phyloP scores from a whole-genome alignment of 1,140 invertebrate species.

The Fopius arisanus region DNA sequence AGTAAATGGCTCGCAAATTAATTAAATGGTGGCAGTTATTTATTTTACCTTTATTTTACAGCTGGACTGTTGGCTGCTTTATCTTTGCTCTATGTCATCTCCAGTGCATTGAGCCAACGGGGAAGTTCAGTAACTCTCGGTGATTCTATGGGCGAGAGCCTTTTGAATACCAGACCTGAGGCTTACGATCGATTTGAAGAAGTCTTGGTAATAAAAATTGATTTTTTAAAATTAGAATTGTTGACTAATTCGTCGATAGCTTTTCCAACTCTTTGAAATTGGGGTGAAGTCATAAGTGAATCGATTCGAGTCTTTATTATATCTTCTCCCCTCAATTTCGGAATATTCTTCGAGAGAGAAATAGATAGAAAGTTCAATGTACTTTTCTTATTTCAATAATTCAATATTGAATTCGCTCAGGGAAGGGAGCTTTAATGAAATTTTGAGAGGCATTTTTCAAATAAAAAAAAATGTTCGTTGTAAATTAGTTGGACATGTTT shows the following conservation, averaged over 20 bases:
- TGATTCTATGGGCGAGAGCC: conserved; percentile 51
- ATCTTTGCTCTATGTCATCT: conserved; percentile 50
- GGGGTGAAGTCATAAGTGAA: too few relatives aligned
- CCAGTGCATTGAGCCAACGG: conserved; percentile 42
- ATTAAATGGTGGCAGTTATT: neutral
- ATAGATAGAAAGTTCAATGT: too few relatives aligned
- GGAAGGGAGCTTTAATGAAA: too few relatives aligned
- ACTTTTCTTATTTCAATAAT: too few relatives aligned
- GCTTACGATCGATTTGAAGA: conserved; percentile 56
- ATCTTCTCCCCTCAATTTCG: too few relatives aligned
- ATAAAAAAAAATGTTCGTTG: too few relatives aligned
- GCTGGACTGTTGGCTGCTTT: conserved; percentile 54
- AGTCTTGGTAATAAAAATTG: conserved; percentile 46
- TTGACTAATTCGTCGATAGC: too few relatives aligned
- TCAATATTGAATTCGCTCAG: too few relatives aligned
- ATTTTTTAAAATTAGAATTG: neutral
- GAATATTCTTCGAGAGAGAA: too few relatives aligned
- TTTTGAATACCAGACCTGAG: conserved; percentile 47
- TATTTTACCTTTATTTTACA: conserved; percentile 35
- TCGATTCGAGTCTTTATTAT: too few relatives aligned
- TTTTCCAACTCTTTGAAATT: too few relatives aligned
- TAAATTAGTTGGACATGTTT: neutral
- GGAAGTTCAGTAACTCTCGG: conserved; percentile 23
- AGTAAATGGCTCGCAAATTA: neutral
- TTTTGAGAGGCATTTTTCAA: too few relatives aligned